These are phyloP conservation scores for Zootoca vivipara DNA, from an alignment of 2,113 vertebrate genomes.

Conservation along the genomic window DNA sequence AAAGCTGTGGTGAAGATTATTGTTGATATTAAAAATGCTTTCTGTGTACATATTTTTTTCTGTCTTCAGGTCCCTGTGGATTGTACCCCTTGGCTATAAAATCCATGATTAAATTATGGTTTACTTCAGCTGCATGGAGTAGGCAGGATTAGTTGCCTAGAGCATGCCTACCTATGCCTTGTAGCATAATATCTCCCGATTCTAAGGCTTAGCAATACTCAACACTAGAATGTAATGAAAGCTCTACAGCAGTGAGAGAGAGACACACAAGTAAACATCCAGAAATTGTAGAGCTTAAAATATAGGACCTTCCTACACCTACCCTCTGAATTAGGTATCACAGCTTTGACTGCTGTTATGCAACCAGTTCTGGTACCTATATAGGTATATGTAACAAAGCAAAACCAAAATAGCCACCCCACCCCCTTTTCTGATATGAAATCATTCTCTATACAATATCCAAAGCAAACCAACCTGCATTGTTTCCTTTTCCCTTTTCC, in stretches of 20 bases:
- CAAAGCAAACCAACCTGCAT: too few relatives aligned
- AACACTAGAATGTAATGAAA: conserved; percentile 2
- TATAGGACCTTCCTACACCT: background rate
- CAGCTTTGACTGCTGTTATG: background rate
- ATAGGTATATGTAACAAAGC: too few relatives aligned
- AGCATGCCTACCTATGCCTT: conserved; percentile 24
- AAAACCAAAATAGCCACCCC: too few relatives aligned
- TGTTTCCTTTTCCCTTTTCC: too few relatives aligned
- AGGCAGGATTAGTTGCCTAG: conserved; percentile 16
- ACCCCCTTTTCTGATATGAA: too few relatives aligned
- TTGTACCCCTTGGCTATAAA: conserved; percentile 10
- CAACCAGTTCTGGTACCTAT: background rate
- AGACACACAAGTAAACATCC: background rate
- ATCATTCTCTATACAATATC: too few relatives aligned
- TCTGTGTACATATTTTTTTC: background rate
- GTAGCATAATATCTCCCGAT: conserved; percentile 16
- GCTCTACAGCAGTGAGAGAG: background rate
- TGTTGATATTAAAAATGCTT: conserved; percentile 11
- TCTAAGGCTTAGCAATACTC: conserved; percentile 4
- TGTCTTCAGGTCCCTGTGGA: conserved; percentile 3
- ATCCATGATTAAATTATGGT: conserved; percentile 31
- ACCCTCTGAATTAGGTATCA: conserved; percentile 6
- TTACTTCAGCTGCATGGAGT: conserved; percentile 16
- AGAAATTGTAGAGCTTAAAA: conserved; percentile 6
- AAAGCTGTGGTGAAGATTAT: conserved; percentile 1